A percentile compares a stretch with the other conserved stretches of the same genome.
Evolutionary conservation across 2,888 invertebrate species (phyloP).

Genomic region (Chirona hameri): DNA sequence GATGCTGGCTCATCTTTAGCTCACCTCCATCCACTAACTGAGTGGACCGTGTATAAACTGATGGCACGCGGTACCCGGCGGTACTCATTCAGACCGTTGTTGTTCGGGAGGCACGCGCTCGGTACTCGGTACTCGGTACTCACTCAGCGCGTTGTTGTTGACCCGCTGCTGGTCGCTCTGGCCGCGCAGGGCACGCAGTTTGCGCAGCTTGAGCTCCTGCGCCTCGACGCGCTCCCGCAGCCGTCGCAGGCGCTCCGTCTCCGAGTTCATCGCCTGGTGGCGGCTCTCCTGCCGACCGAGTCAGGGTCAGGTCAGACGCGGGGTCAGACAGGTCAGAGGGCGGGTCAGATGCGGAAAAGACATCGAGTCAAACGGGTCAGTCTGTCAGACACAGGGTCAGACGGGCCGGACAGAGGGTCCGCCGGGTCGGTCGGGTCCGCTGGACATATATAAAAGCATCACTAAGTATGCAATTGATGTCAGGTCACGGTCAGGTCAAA

Average conservation of each 20-base stretch:
- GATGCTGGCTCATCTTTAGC: too few species aligned
- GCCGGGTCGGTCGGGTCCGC: neutral
- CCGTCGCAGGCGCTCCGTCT: constrained; percentile 39
- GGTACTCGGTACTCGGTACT: constrained; percentile 52
- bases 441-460: too few species aligned
- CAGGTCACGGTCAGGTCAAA: too few species aligned
- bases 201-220: constrained; percentile 88
- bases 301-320: neutral
- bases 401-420: neutral
- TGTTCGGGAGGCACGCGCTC: too few species aligned
- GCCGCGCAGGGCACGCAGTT: constrained; percentile 83
- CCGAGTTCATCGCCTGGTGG: constrained; percentile 38
- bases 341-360: neutral
- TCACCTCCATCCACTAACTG: too few species aligned
- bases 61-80: too few species aligned
- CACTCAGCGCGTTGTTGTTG: constrained; percentile 84
- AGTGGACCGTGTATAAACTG: too few species aligned
- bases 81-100: too few species aligned
- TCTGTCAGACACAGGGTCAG: too few species aligned
- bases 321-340: neutral
- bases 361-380: neutral
- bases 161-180: constrained; percentile 90
- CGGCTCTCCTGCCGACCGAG: constrained; percentile 35
- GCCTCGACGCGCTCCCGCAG: constrained; percentile 63
- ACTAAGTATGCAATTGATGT: too few species aligned